Conservation (phyloP, 2,888 invertebrate species). For the Cosmorhoe ocellata region DNA sequence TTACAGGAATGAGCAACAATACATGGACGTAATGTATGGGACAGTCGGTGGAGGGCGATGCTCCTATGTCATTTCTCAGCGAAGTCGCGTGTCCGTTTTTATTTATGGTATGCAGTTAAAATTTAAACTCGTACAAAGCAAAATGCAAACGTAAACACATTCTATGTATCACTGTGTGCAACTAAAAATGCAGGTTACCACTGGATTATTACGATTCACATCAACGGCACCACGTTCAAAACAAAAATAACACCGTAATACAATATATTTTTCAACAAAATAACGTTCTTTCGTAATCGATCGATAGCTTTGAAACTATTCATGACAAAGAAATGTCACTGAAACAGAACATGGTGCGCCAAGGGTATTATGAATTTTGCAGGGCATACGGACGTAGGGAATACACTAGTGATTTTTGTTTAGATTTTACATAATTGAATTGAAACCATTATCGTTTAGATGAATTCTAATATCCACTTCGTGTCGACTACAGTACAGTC, state of each 20-base stretch:
- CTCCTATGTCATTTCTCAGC: conserved; percentile 51
- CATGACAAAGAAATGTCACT: conserved; percentile 73
- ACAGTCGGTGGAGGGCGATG: conserved; percentile 42
- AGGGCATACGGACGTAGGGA: conserved; percentile 36
- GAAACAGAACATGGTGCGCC: conserved; percentile 21
- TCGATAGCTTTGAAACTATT: conserved; percentile 76
- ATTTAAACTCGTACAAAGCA: conserved; percentile 40
- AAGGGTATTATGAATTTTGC: conserved; percentile 22
- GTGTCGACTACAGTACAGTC: too few relatives aligned
- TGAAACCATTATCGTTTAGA: too few relatives aligned
- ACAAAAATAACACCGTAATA: conserved; percentile 29
- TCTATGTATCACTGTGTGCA: conserved; percentile 46
- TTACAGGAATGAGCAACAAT: conserved; percentile 82
- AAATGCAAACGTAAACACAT: conserved; percentile 56
- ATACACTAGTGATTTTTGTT: conserved; percentile 27
- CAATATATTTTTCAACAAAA: conserved; percentile 37
- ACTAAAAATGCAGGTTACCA: conserved; percentile 29
- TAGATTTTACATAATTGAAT: conserved; percentile 50
- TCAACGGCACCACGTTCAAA: conserved; percentile 37
- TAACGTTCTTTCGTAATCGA: conserved; percentile 78
- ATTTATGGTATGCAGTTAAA: conserved; percentile 45
- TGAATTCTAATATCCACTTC: too few relatives aligned
- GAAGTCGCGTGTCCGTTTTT: conserved; percentile 4
- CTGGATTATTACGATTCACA: too few relatives aligned
- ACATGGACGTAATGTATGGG: conserved; percentile 74